A percentile compares a stretch with the other conserved stretches of the same genome.
phyloP scores from a whole-genome alignment of 2,888 invertebrate species.

The Mythimna vitellina region DNA sequence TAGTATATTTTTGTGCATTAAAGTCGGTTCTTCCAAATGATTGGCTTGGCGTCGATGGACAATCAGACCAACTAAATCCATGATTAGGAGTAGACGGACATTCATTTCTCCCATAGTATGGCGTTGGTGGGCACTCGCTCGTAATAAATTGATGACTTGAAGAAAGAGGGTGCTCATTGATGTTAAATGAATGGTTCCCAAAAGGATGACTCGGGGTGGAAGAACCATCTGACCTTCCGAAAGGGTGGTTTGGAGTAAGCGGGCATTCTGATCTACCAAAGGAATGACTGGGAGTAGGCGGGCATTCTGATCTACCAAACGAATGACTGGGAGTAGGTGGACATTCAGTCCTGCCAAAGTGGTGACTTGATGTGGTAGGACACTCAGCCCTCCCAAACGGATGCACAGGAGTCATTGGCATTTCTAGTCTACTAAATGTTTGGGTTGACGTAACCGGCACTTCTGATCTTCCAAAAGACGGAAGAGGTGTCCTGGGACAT shows the following conservation, averaged over 20 bases:
- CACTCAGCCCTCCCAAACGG: slow-evolving; percentile 72
- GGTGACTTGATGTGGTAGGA: slow-evolving; percentile 75
- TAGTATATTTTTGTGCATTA: slow-evolving; percentile 63
- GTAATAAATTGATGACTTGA: slow-evolving; percentile 70
- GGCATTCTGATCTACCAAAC: slow-evolving; percentile 71
- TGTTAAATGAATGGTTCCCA: slow-evolving; percentile 64
- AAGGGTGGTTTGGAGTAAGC: slow-evolving; percentile 64
- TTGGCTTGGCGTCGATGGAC: slow-evolving; percentile 47
- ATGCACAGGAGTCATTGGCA: slow-evolving; percentile 63
- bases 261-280: slow-evolving; percentile 70
- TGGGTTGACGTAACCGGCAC: slow-evolving; percentile 67
- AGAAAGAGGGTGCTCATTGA: slow-evolving; percentile 67
- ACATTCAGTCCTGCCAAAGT: slow-evolving; percentile 68
- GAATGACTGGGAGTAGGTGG: slow-evolving; percentile 64
- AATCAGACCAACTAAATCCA: slow-evolving; percentile 63
- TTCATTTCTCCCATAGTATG: slow-evolving; percentile 68
- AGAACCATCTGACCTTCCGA: slow-evolving; percentile 66
- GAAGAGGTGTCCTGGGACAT: slow-evolving; percentile 64
- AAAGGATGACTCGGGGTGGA: slow-evolving; percentile 66
- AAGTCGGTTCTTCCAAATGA: slow-evolving; percentile 61
- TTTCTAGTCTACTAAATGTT: slow-evolving; percentile 63
- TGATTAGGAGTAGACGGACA: slow-evolving; percentile 62
- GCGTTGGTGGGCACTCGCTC: slow-evolving; percentile 63
- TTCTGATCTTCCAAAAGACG: slow-evolving; percentile 70
- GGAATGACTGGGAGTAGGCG: slow-evolving; percentile 68